Percentiles rank a stretch among this genome's conserved stretches.
Conservation (phyloP, 1,140 invertebrate species). For the Drosophila saltans region DNA sequence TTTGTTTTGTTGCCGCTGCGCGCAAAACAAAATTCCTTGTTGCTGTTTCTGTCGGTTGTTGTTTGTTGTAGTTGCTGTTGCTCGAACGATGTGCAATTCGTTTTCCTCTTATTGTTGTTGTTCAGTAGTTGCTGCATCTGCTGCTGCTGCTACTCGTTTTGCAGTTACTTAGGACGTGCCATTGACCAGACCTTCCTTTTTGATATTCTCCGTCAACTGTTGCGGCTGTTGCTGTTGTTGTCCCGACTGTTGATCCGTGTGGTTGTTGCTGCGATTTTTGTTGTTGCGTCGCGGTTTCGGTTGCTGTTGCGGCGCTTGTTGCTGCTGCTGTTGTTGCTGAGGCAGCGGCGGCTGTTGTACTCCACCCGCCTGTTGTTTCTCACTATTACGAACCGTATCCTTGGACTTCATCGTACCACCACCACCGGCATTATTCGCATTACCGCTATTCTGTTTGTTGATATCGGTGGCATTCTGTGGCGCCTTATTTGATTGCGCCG, state of each 20-base stretch:
- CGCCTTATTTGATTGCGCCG: conserved; percentile 52
- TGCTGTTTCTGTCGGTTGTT: conserved; percentile 18
- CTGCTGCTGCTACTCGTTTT: conserved; percentile 14
- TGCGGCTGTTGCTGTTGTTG: conserved; percentile 49
- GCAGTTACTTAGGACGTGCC: conserved; percentile 70
- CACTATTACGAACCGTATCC: conserved; percentile 53
- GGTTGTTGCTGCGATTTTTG: conserved; percentile 76
- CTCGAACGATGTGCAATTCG: conserved; percentile 56
- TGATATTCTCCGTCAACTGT: conserved; percentile 60
- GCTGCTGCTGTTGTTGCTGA: conserved; percentile 45
- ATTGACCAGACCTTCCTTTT: conserved; percentile 79
- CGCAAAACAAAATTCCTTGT: conserved; percentile 14
- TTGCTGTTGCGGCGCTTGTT: conserved; percentile 54
- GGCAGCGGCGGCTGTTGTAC: conserved; percentile 31
- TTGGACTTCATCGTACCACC: conserved; percentile 61
- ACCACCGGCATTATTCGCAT: conserved; percentile 58
- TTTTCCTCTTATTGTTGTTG: conserved; percentile 34
- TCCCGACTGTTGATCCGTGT: conserved; percentile 56
- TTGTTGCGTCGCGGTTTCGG: conserved; percentile 77
- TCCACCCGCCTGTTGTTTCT: conserved; percentile 47
- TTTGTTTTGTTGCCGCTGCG: background rate
- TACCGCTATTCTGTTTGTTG: conserved; percentile 71
- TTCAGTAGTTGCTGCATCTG: conserved; percentile 42
- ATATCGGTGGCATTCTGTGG: conserved; percentile 63
- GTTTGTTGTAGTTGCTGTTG: conserved; percentile 21